These are phyloP conservation scores for Folsomia candida DNA, from an alignment of 2,888 invertebrate species.

Conservation along the genomic window DNA sequence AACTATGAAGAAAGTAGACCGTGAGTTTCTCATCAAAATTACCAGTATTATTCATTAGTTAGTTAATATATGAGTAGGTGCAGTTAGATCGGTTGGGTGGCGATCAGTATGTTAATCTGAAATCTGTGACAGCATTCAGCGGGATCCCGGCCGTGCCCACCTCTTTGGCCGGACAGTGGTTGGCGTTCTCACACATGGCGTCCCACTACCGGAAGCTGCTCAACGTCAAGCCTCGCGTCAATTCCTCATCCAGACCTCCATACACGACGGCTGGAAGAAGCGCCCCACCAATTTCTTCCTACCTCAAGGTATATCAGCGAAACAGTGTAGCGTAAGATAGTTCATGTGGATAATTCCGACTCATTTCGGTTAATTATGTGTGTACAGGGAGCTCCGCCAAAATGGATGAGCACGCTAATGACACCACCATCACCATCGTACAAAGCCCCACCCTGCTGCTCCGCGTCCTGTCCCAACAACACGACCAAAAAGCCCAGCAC, in stretches of 20 bases:
- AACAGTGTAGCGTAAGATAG: no score
- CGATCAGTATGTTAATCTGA: background rate
- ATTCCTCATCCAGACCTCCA: background rate
- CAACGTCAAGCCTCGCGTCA: constrained; percentile 47
- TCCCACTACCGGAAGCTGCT: constrained; percentile 49
- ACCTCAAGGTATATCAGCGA: no score
- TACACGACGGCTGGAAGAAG: background rate
- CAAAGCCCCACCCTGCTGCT: no score
- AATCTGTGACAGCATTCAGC: constrained; percentile 27
- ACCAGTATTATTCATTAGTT: background rate
- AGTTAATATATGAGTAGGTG: no score
- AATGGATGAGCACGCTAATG: no score
- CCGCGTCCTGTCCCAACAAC: no score
- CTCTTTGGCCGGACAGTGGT: constrained; percentile 46
- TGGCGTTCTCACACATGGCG: constrained; percentile 49
- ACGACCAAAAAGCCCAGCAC: background rate
- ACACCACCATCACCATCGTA: no score
- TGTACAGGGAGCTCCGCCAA: no score
- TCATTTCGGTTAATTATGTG: no score
- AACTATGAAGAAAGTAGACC: constrained; percentile 17
- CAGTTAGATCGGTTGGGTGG: no score
- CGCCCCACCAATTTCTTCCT: no score
- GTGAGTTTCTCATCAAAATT: background rate
- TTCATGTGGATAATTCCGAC: no score
- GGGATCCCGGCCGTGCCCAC: constrained; percentile 37